Percentiles rank a stretch among this genome's conserved stretches.
Conservation (phyloP, 2,113 vertebrate genomes). For the Acanthisitta chloris region DNA sequence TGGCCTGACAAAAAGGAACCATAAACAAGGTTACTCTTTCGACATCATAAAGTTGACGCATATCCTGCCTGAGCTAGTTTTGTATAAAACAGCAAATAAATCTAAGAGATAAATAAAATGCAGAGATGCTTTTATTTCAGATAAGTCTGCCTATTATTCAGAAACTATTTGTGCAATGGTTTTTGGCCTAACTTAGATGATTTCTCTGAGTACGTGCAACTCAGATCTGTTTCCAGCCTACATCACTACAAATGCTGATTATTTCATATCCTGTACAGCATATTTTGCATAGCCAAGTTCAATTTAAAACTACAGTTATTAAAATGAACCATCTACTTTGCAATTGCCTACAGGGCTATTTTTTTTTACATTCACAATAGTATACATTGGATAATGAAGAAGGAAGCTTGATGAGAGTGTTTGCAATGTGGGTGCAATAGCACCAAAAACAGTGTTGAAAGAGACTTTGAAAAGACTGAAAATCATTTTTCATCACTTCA, state of each 20-base stretch:
- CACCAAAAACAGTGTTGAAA: background rate
- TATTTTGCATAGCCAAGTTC: background rate
- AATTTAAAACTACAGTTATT: background rate
- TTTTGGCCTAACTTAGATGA: background rate
- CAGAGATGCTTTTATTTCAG: slow-evolving; percentile 17
- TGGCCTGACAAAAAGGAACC: slow-evolving; percentile 17
- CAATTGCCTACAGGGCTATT: background rate
- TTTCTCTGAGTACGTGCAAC: background rate
- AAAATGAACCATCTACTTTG: background rate
- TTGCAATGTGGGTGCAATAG: background rate
- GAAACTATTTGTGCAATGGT: background rate
- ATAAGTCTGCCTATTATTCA: slow-evolving; percentile 15
- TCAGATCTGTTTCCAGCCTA: background rate
- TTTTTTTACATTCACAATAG: background rate
- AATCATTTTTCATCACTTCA: background rate
- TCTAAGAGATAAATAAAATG: slow-evolving; percentile 40
- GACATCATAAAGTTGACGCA: slow-evolving; percentile 21
- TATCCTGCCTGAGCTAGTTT: slow-evolving; percentile 10
- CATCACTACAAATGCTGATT: slow-evolving; percentile 2
- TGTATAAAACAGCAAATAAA: slow-evolving; percentile 46
- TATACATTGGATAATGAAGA: background rate
- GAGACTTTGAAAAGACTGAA: background rate
- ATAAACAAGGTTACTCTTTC: slow-evolving; percentile 28
- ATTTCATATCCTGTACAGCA: background rate
- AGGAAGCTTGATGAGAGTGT: background rate